These are phyloP conservation scores for Abrostola tripartita DNA, from an alignment of 2,888 invertebrate genomes.

Conservation along the genomic window DNA sequence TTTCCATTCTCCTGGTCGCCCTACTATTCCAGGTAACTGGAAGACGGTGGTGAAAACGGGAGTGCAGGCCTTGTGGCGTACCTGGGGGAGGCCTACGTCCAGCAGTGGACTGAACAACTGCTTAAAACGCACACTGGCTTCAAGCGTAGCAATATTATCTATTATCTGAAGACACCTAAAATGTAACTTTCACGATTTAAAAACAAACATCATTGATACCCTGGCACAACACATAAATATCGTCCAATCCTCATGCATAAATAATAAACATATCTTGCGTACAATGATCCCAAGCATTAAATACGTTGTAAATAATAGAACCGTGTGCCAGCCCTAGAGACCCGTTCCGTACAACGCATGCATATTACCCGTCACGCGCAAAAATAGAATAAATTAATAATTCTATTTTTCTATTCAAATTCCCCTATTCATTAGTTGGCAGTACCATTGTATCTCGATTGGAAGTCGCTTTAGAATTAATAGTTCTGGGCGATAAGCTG, in stretches of 20 bases:
- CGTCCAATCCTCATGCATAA: constrained; percentile 47
- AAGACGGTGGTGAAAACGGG: no score
- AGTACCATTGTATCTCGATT: constrained; percentile 45
- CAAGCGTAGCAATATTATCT: not conserved
- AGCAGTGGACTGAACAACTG: no score
- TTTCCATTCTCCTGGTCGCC: no score
- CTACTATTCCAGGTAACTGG: no score
- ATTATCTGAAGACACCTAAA: not conserved
- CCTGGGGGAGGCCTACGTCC: no score
- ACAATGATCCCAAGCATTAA: constrained; percentile 49
- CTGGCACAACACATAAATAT: constrained; percentile 41
- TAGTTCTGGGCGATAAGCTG: no score
- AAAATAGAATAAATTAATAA: constrained; percentile 84
- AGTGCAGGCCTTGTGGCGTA: no score
- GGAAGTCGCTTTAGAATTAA: constrained; percentile 2
- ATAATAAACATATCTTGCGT: constrained; percentile 47
- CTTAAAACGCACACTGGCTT: no score
- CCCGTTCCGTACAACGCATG: constrained; percentile 61
- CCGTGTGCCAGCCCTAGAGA: constrained; percentile 43
- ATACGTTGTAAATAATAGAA: constrained; percentile 59
- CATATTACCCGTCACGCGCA: constrained; percentile 82
- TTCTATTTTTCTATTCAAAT: constrained; percentile 78
- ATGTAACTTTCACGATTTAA: not conserved
- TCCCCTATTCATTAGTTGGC: constrained; percentile 58
- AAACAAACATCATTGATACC: constrained; percentile 18